A percentile compares a stretch with the other conserved stretches of the same genome.
These are phyloP conservation scores for Geodia barretti DNA, from an alignment of 37 sponge, comb jelly and placozoan genomes.

Conservation along the genomic window DNA sequence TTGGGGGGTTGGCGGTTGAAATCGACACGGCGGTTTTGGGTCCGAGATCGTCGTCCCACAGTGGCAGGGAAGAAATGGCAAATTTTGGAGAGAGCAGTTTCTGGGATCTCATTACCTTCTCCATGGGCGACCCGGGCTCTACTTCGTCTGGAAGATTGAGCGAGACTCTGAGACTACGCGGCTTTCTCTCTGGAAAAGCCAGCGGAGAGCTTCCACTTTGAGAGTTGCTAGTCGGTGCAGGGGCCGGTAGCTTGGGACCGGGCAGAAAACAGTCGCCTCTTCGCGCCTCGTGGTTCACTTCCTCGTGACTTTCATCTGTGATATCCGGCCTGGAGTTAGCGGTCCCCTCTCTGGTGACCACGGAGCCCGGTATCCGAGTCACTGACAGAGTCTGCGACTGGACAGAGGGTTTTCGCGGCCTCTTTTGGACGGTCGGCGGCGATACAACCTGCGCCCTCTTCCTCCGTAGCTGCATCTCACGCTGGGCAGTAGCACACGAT, in stretches of 20 bases:
- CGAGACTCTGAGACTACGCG: constrained; percentile 46
- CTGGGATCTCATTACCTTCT: not conserved
- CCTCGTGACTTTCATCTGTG: not conserved
- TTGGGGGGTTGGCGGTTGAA: not conserved
- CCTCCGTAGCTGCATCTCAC: no score
- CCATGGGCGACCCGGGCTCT: constrained; percentile 17
- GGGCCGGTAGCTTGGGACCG: not conserved
- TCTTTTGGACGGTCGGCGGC: not conserved
- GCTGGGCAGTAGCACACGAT: no score
- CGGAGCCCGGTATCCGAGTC: constrained; percentile 17
- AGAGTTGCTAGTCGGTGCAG: not conserved
- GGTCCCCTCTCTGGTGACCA: not conserved
- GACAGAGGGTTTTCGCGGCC: constrained; percentile 30
- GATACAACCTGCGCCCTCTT: not conserved
- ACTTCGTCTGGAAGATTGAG: constrained; percentile 41
- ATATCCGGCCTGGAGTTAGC: not conserved
- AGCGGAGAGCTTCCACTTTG: not conserved
- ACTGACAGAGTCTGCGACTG: constrained; percentile 43
- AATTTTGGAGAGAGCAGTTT: not conserved
- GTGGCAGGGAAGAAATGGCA: not conserved
- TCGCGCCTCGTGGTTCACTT: no score
- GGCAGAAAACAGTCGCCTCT: no score
- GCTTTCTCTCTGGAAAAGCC: constrained; percentile 1
- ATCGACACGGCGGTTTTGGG: not conserved
- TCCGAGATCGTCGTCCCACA: not conserved